Evolutionary conservation across 2,797 vertebrate genomes (phyloP).

Genomic region (Peromyscus aztecus): DNA sequence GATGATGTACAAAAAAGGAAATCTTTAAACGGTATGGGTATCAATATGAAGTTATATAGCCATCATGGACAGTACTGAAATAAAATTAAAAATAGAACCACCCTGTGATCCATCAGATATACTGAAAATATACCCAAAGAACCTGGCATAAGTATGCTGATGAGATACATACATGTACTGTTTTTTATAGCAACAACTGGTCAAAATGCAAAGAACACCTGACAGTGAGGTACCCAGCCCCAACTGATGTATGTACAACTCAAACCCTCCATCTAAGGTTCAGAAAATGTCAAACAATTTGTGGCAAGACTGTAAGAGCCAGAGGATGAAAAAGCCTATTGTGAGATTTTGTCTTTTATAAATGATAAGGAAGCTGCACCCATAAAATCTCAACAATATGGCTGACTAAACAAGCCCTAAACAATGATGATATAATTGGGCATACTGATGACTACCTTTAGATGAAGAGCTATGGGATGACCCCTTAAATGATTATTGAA

Average conservation of each 20-base stretch:
- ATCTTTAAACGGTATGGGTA: not conserved
- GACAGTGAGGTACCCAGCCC: not conserved
- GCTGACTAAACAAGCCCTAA: no score
- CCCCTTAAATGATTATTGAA: not conserved
- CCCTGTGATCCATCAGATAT: not conserved
- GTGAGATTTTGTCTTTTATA: not conserved
- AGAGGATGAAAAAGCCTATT: not conserved
- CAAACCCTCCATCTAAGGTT: not conserved
- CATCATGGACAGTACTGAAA: not conserved
- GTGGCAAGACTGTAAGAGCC: not conserved
- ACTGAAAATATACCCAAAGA: not conserved
- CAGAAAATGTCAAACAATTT: not conserved
- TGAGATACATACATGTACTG: not conserved
- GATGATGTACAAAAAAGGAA: not conserved
- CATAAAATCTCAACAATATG: not conserved
- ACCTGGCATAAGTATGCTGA: not conserved
- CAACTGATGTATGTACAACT: not conserved
- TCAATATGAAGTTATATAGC: not conserved
- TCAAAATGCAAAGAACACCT: not conserved
- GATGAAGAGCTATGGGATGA: not conserved
- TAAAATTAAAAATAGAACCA: not conserved
- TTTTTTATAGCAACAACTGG: not conserved
- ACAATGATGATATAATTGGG: not conserved
- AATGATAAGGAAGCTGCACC: not conserved
- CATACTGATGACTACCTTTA: not conserved